Evolutionary conservation across 2,797 vertebrate species (phyloP).

Genomic region (Lindbergichthys nudifrons): DNA sequence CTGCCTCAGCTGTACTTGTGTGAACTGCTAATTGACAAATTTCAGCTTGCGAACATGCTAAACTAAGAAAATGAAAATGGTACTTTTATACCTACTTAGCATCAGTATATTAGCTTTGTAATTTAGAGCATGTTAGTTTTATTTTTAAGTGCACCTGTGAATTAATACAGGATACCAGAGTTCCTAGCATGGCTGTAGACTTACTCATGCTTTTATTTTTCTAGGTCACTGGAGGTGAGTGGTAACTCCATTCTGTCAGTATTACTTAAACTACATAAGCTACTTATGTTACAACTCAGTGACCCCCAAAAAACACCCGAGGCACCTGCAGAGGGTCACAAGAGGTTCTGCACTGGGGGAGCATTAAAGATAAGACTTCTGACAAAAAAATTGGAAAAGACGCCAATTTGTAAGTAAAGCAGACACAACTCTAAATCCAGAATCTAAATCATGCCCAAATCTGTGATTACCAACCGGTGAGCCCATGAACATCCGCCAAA

Average conservation of each 20-base stretch:
- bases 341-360: background rate
- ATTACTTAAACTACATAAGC: slow-evolving; percentile 2
- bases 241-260: slow-evolving; percentile 11
- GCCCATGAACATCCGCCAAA: background rate
- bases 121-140: background rate
- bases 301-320: slow-evolving; percentile 13
- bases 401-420: background rate
- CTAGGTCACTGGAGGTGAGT: slow-evolving; percentile 25
- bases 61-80: background rate
- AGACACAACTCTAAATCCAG: slow-evolving; percentile 1
- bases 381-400: background rate
- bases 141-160: background rate
- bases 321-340: slow-evolving; percentile 26
- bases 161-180: background rate
- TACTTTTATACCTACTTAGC: background rate
- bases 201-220: background rate
- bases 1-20: too few relatives aligned
- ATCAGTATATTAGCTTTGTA: background rate
- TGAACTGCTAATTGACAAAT: background rate
- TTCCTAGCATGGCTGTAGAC: background rate
- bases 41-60: background rate
- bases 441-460: slow-evolving; percentile 17
- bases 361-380: background rate
- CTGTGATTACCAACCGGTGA: slow-evolving; percentile 5
- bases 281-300: slow-evolving; percentile 12